Base-by-base conservation (phyloP, 2,797 vertebrate species). In the Pogonophryne albipinna region DNA sequence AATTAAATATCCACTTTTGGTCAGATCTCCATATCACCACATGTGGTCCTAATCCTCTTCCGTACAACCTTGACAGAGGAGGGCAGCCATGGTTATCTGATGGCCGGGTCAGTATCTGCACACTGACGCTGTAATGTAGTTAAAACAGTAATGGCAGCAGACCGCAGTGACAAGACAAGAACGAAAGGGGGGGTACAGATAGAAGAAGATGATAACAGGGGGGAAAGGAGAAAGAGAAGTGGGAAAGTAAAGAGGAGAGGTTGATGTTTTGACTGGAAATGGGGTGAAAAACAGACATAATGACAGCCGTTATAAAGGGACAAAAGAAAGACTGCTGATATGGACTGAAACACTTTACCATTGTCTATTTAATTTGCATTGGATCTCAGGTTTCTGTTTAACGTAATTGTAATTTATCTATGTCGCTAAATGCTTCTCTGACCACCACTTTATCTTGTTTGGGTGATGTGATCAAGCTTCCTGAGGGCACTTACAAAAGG, bases 61-160 rank as follows among this genome's bases (percentile, higher is more conserved):
- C 8, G 34, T 38, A 38, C 17, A 61, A 87, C 84, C 87, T 92
- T 88, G 86, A 84, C 74, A 46, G 63, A 52, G 74, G 67, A 80
- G 79, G 82, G 74, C 78, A 81, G 72, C 71, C 27, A 83, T n/a
- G 70, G 74, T 78, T 71, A 45, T 82, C 63, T 73, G 88, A 85
- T 31, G 61, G 64, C 64, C n/a, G n/a, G 79, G 85, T 86, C 83
- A 59, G 81, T 80, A 76, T 87, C 85, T 78, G 83, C 71, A 83
- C 85, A 85, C 78, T 85, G 90, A 87, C 89, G 70, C 81, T 68
- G 76, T 85, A 86, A 90, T 90, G 89, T 85, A 83, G 88, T 92
- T 87, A 92, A 85, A 89, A 79, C 50, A 6, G 86, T 87, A 87
- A 89, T 87, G 79, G 82, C 76, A 85, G 85, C 79, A 89, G 90